A percentile compares a stretch with the other conserved stretches of the same genome.
phyloP scores from a whole-genome alignment of 2,888 invertebrate species.

The Cerceris rybyensis region DNA sequence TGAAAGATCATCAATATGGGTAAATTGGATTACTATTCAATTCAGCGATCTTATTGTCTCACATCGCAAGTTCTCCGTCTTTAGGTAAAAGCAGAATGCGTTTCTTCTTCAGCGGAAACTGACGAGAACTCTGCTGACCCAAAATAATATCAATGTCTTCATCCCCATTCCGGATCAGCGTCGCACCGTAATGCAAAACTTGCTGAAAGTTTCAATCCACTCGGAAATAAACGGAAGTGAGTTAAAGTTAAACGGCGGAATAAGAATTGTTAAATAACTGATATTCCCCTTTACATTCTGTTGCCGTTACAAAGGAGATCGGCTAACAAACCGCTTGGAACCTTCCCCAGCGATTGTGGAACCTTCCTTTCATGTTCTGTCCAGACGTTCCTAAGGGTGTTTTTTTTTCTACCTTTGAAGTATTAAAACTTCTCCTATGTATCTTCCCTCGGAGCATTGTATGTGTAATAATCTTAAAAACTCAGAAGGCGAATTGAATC shows the following conservation, averaged over 20 bases:
- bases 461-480: no score
- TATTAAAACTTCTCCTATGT: neutral
- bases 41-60: conserved; percentile 7
- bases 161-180: conserved; percentile 10
- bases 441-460: neutral
- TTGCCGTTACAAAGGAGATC: neutral
- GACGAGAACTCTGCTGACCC: conserved; percentile 21
- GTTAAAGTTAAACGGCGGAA: conserved; percentile 16
- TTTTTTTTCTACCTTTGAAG: neutral
- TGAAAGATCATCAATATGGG: neutral
- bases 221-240: conserved; percentile 20
- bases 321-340: conserved; percentile 6
- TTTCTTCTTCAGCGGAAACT: neutral
- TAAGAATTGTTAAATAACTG: conserved; percentile 10
- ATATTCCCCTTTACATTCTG: conserved; percentile 3
- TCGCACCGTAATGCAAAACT: conserved; percentile 23
- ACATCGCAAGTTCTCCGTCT: neutral
- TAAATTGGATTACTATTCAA: conserved; percentile 19
- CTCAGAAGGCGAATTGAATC: no score
- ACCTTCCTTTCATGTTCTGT: neutral
- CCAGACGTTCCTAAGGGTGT: neutral
- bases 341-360: neutral
- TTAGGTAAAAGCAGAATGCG: conserved; percentile 7
- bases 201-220: conserved; percentile 20
- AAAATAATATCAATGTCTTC: conserved; percentile 28